Evolutionary conservation across 2,113 vertebrate species (phyloP).

Genomic region (Carettochelys insculpta): DNA sequence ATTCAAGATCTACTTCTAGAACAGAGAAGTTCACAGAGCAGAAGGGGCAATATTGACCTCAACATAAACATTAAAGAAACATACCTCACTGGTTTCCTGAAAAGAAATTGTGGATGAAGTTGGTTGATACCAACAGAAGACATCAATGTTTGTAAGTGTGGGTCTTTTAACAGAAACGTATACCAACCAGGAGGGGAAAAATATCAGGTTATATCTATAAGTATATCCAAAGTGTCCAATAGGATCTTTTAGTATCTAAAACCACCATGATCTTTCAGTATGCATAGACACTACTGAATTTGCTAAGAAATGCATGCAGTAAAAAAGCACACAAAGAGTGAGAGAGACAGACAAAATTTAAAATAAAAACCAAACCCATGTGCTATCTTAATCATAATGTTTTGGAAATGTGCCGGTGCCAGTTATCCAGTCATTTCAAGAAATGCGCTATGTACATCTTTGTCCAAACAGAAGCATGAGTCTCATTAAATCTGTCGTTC

Average conservation of each 20-base stretch:
- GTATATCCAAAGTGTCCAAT: background rate
- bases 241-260: background rate
- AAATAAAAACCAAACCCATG: conserved; percentile 42
- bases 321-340: background rate
- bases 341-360: conserved; percentile 4
- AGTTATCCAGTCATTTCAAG: conserved; percentile 37
- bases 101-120: background rate
- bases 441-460: background rate
- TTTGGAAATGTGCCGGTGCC: conserved; percentile 26
- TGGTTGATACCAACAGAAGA: background rate
- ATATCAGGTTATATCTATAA: background rate
- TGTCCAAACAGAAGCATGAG: conserved; percentile 39
- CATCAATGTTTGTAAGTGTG: no score
- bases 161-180: background rate
- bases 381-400: conserved; percentile 28
- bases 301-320: background rate
- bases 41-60: background rate
- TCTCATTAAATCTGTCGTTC: conserved; percentile 45
- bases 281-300: background rate
- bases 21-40: background rate
- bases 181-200: background rate
- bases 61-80: background rate
- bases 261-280: background rate
- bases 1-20: background rate
- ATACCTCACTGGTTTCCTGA: background rate